Evolutionary conservation across 2,888 invertebrate genomes (phyloP), one percentile per base, ranked within the genome.

Genomic region (Thecophora atra): DNA sequence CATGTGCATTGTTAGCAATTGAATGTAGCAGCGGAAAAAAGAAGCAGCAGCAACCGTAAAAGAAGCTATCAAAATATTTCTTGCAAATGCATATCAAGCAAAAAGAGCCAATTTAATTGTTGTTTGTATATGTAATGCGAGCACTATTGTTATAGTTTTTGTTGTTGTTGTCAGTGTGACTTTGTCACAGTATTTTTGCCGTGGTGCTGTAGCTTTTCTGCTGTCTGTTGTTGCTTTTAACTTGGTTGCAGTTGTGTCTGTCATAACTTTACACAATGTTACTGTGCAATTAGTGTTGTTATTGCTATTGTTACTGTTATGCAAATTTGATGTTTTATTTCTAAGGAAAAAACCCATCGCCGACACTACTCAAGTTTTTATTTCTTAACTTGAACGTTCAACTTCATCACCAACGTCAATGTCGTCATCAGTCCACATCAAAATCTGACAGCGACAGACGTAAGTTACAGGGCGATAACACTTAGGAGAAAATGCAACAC

Each of bases 231-330:
- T 47, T 47, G 47, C 47, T n/a, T 13, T 47, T 47, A 17, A 11
- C 3, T 13, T 47, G 6, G 47, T 47, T 47, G 47, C 15, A 11
- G 47, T 47, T 47, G 47, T 21, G 19, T 21, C 58, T 58, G 58
- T 24, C 58, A 58, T n/a, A 47, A 47, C 47, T 17, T 47, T 17
- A n/a, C 17, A 17, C 30, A 60, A n/a, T 56, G 56, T 56, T 56
- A 24, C 19, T 24, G 56, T 56, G 13, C 28, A 8, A 17, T 26
- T 60, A 24, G 8, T 26, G 28, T 60, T 60, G 60, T n/a, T 17
- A 24, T 60, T 26, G 26, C 28, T 28, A n/a, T 60, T 60, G 60
- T 26, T 60, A 28, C n/a, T 3, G 47, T 47, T 47, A 47, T 47
- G 47, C 47, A 47, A 47, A 47, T 8, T n/a, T 47, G 11, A 17